These are phyloP conservation scores for Etheostoma spectabile DNA, from an alignment of 2,113 vertebrate species.

Conservation along the genomic window DNA sequence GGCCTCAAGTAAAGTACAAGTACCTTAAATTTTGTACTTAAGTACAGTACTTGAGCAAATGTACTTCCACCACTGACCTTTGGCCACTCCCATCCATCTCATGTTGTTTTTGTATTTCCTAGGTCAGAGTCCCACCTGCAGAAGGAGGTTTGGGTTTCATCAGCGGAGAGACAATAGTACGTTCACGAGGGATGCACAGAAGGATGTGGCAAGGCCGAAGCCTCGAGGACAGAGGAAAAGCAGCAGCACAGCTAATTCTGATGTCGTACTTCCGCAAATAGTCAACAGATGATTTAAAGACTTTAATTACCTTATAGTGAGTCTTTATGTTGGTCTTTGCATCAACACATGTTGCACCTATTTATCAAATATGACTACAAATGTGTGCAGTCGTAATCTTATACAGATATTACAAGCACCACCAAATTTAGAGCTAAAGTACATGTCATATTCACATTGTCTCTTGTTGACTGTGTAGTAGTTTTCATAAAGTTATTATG, in stretches of 20 bases:
- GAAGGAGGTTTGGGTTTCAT: constrained; percentile 33
- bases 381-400: neutral
- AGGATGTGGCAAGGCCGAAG: constrained; percentile 21
- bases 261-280: constrained; percentile 66
- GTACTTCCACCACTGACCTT: no score
- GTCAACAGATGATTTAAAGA: constrained; percentile 28
- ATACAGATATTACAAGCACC: neutral
- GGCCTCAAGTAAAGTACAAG: no score
- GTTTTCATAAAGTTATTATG: neutral
- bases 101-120: neutral
- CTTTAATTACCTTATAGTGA: neutral
- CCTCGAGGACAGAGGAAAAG: constrained; percentile 29
- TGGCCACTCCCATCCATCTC: neutral
- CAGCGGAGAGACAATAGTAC: constrained; percentile 11
- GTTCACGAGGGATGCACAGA: constrained; percentile 22
- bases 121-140: constrained; percentile 51
- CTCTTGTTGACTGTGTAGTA: neutral
- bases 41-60: no score
- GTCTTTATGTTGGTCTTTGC: neutral
- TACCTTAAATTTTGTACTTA: no score
- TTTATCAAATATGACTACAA: neutral
- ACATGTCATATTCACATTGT: neutral
- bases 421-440: neutral
- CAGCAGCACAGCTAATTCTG: constrained; percentile 30
- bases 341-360: neutral